Evolutionary conservation across 2,113 vertebrate species (phyloP).

Genomic region (Erythrolamprus reginae): DNA sequence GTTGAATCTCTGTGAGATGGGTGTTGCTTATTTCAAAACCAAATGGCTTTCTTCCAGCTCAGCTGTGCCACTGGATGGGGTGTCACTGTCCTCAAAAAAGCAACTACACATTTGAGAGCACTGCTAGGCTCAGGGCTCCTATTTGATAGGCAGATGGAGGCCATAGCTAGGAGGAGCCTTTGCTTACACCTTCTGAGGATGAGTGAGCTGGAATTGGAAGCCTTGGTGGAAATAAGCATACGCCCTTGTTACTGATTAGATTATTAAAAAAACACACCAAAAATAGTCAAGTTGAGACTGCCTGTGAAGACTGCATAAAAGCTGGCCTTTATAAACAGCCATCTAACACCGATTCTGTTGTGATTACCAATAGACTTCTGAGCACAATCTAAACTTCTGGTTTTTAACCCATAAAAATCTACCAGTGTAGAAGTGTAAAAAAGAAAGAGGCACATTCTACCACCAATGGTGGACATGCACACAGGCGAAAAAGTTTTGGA

Average conservation of each 20-base stretch:
- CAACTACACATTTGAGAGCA: background rate
- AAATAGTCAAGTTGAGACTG: background rate
- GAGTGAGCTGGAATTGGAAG: background rate
- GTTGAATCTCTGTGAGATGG: background rate
- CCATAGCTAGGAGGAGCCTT: background rate
- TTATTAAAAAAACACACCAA: too few species aligned
- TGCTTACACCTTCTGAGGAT: background rate
- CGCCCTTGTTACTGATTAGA: background rate
- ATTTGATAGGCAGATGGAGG: background rate
- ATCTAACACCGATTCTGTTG: background rate
- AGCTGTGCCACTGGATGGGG: background rate
- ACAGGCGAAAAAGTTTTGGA: too few species aligned
- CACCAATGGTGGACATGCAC: too few species aligned
- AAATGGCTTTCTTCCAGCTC: background rate
- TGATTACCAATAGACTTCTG: background rate
- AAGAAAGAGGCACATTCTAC: too few species aligned
- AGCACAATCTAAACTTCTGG: background rate
- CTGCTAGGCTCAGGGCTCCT: background rate
- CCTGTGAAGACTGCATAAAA: background rate
- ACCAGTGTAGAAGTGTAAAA: too few species aligned
- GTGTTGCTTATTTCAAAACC: background rate
- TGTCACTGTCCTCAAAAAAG: background rate
- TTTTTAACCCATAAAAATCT: background rate
- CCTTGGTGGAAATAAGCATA: background rate
- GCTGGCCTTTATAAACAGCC: background rate